Evolutionary conservation across 2,888 invertebrate genomes (phyloP).

Genomic region (Thalpophila matura): DNA sequence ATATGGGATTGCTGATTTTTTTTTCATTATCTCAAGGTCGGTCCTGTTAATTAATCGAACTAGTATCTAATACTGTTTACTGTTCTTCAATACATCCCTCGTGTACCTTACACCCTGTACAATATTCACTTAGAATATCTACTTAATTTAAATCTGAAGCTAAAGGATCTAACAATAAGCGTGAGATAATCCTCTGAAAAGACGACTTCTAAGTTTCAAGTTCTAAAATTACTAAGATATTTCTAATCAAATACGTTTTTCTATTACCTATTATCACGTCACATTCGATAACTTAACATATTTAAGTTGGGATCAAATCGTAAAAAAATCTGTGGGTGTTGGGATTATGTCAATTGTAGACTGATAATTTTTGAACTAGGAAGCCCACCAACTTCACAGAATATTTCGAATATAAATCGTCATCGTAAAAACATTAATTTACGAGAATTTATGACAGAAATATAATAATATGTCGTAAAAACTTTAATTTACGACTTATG

Average conservation of each 20-base stretch:
- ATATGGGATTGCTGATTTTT: no score
- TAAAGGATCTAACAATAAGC: background rate
- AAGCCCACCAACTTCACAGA: slow-evolving; percentile 57
- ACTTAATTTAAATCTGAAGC: no score
- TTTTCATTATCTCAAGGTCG: no score
- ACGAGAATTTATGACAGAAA: slow-evolving; percentile 58
- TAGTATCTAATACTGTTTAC: no score
- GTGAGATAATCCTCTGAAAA: background rate
- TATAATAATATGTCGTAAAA: slow-evolving; percentile 48
- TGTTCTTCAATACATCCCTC: no score
- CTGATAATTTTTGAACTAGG: slow-evolving; percentile 60
- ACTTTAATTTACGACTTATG: slow-evolving; percentile 45
- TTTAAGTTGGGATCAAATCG: slow-evolving; percentile 56
- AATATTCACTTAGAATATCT: no score
- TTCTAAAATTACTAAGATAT: slow-evolving; percentile 11
- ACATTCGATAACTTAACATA: slow-evolving; percentile 50
- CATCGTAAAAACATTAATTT: slow-evolving; percentile 60
- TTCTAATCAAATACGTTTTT: slow-evolving; percentile 54
- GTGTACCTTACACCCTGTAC: no score
- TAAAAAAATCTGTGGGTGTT: slow-evolving; percentile 59
- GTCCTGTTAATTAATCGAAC: no score
- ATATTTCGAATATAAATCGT: slow-evolving; percentile 46
- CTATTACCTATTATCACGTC: slow-evolving; percentile 49
- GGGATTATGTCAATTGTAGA: slow-evolving; percentile 64
- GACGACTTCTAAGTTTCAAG: background rate